phyloP scores from a whole-genome alignment of 2,113 vertebrate genomes.

The Columba janthina region DNA sequence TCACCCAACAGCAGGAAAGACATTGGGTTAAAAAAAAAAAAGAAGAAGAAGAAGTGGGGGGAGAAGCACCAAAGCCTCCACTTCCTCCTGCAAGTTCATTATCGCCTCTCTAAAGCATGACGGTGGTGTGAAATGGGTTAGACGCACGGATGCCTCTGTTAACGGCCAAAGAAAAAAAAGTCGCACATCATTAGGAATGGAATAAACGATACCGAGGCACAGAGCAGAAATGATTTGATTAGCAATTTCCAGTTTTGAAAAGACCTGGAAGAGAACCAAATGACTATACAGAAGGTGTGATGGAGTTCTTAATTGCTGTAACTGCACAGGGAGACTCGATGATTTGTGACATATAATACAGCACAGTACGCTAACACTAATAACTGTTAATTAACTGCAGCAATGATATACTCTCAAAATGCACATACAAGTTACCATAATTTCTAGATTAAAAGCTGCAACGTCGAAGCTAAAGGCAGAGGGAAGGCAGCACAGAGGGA shows the following conservation, averaged over 20 bases:
- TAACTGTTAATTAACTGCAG: conserved; percentile 99
- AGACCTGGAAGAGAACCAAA: conserved; percentile 93
- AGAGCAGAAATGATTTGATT: conserved; percentile 97
- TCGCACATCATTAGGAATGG: conserved; percentile 87
- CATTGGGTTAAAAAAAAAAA: conserved; percentile 41
- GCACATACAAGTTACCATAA: conserved; percentile 85
- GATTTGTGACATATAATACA: conserved; percentile 97
- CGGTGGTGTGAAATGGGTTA: conserved; percentile 84
- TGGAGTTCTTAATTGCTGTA: conserved; percentile 96
- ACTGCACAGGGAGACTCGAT: conserved; percentile 96
- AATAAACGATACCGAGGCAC: conserved; percentile 91
- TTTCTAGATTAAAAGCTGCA: conserved; percentile 89
- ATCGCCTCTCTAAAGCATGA: conserved; percentile 78
- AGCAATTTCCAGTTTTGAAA: conserved; percentile 94
- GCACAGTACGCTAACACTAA: conserved; percentile 91
- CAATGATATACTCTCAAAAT: conserved; percentile 89
- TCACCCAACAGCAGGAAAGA: conserved; percentile 77
- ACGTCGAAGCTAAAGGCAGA: conserved; percentile 76
- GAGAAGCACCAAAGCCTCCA: conserved; percentile 68
- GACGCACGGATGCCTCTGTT: conserved; percentile 83
- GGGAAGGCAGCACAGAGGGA: conserved; percentile 48
- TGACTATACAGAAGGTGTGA: conserved; percentile 92
- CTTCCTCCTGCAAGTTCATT: conserved; percentile 82
- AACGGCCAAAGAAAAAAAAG: conserved; percentile 82
- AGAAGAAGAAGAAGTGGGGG: not conserved